Evolutionary conservation across 2,113 vertebrate genomes (phyloP).

Genomic region (Heterocephalus glaber): DNA sequence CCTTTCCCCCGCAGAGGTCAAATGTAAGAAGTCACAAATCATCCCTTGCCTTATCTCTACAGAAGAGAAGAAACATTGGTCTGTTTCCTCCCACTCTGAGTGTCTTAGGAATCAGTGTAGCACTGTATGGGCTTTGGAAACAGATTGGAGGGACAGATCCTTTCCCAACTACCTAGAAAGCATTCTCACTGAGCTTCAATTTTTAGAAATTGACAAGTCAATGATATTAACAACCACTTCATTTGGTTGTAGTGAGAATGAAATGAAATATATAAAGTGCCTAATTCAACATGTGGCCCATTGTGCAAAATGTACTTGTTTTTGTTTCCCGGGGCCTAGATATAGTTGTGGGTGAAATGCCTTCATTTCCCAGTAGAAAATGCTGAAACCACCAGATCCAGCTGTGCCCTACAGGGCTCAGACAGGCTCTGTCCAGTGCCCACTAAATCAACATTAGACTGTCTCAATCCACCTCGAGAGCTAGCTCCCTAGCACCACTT

Average conservation of each 20-base stretch:
- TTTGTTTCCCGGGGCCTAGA: neutral
- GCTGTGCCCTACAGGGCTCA: neutral
- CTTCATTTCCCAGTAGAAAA: neutral
- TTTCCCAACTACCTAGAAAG: neutral
- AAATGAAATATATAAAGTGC: neutral
- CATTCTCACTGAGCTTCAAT: neutral
- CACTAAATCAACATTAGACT: neutral
- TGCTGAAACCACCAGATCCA: neutral
- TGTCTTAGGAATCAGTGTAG: neutral
- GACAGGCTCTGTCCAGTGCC: neutral
- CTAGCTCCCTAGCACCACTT: neutral
- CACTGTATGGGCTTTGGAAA: neutral
- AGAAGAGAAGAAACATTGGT: neutral
- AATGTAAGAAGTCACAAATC: neutral
- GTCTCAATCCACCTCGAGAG: neutral
- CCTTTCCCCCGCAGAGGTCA: neutral
- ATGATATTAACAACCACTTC: neutral
- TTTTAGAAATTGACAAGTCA: neutral
- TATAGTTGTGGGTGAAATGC: neutral
- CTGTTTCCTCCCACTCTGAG: neutral
- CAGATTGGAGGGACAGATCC: neutral
- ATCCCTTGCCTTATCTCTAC: neutral
- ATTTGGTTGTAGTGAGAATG: neutral
- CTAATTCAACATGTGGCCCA: neutral
- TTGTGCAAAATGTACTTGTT: neutral